Evolutionary conservation across 2,113 vertebrate species (phyloP).

Genomic region (Hippocampus zosterae): DNA sequence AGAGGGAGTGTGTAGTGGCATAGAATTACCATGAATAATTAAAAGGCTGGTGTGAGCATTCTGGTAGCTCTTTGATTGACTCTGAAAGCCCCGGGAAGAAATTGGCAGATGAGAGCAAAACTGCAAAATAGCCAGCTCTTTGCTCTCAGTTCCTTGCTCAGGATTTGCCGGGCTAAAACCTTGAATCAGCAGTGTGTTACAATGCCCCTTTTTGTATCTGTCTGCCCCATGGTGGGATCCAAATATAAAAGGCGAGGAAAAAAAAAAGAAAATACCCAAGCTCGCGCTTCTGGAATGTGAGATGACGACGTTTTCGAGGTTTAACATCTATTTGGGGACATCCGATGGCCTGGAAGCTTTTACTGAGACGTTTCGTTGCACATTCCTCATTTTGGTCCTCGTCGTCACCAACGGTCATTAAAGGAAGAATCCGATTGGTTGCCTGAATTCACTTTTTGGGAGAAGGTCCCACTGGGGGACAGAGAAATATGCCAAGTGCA

Average conservation of each 20-base stretch:
- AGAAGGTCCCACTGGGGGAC: conserved; percentile 44
- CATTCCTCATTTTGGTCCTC: neutral
- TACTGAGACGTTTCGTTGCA: conserved; percentile 11
- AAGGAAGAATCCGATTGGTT: conserved; percentile 45
- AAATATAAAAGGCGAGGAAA: conserved; percentile 32
- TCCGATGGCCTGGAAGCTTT: conserved; percentile 13
- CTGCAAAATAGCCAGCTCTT: conserved; percentile 68
- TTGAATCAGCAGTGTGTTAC: conserved; percentile 63
- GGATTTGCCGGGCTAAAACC: conserved; percentile 61
- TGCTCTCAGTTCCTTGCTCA: conserved; percentile 56
- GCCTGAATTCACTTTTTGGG: conserved; percentile 45
- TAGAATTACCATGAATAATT: conserved; percentile 73
- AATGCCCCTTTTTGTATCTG: conserved; percentile 52
- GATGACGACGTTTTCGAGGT: conserved; percentile 9
- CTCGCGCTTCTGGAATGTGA: conserved; percentile 7
- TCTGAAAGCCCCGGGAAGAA: conserved; percentile 69
- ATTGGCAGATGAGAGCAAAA: conserved; percentile 70
- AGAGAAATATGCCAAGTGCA: conserved; percentile 61
- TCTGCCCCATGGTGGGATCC: conserved; percentile 40
- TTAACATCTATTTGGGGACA: conserved; percentile 12
- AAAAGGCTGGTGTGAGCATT: conserved; percentile 72
- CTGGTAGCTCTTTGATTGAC: conserved; percentile 71
- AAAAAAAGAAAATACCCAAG: conserved; percentile 5
- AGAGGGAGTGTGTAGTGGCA: conserved; percentile 56
- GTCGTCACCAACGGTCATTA: conserved; percentile 7